phyloP scores from a whole-genome alignment of 2,797 vertebrate genomes.

The Typhlichthys eigenmanni region DNA sequence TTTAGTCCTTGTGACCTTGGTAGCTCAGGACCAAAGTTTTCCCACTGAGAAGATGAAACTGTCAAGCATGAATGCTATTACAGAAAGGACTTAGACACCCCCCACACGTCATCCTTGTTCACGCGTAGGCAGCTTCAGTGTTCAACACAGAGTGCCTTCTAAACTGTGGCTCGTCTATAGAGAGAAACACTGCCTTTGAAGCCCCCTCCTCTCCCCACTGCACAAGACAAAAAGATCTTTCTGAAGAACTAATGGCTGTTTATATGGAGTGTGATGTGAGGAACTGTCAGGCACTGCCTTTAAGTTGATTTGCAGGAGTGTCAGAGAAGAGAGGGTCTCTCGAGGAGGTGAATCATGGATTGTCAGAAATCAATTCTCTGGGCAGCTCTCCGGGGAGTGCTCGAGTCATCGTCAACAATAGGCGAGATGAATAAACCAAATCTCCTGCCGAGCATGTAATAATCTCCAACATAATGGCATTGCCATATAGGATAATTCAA shows the following conservation, averaged over 20 bases:
- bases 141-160: conserved; percentile 48
- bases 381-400: conserved; percentile 68
- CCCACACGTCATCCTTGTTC: neutral
- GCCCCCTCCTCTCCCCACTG: conserved; percentile 12
- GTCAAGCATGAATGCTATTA: neutral
- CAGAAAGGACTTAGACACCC: conserved; percentile 18
- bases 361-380: conserved; percentile 80
- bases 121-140: conserved; percentile 43
- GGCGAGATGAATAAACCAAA: conserved; percentile 76
- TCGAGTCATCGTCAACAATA: conserved; percentile 67
- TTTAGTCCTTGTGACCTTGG: no score
- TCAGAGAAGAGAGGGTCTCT: conserved; percentile 56
- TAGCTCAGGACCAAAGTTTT: no score
- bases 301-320: conserved; percentile 79
- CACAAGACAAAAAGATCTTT: conserved; percentile 74
- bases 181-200: conserved; percentile 64
- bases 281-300: conserved; percentile 74
- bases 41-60: no score
- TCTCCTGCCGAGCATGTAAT: conserved; percentile 72
- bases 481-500: conserved; percentile 69
- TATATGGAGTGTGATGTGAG: conserved; percentile 70
- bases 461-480: conserved; percentile 69
- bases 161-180: conserved; percentile 52
- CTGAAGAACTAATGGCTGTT: conserved; percentile 78
- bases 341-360: conserved; percentile 73